These are phyloP conservation scores for Salvator merianae DNA, from an alignment of 2,113 vertebrate species.

Conservation along the genomic window DNA sequence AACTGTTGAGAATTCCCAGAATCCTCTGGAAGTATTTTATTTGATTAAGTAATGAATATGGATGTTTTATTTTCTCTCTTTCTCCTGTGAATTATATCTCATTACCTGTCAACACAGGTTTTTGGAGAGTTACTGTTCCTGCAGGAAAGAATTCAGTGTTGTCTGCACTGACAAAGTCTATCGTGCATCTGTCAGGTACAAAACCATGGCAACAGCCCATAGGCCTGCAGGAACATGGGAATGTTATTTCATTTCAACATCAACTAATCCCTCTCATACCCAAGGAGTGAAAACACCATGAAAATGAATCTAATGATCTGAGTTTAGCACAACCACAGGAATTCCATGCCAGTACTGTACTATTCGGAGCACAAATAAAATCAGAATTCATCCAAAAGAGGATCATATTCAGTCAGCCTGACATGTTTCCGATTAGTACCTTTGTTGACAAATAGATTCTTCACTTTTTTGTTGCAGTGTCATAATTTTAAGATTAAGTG, in stretches of 20 bases:
- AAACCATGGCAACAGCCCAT: slow-evolving; percentile 47
- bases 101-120: slow-evolving; percentile 74
- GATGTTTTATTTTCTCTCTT: slow-evolving; percentile 63
- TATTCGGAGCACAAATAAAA: background rate
- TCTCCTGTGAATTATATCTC: slow-evolving; percentile 71
- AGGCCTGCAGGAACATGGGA: slow-evolving; percentile 55
- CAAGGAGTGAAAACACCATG: slow-evolving; percentile 38
- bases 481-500: no score
- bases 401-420: background rate
- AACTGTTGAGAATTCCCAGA: slow-evolving; percentile 74
- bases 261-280: slow-evolving; percentile 57
- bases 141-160: slow-evolving; percentile 47
- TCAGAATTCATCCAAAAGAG: background rate
- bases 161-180: slow-evolving; percentile 60
- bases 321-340: background rate
- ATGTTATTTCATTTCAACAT: slow-evolving; percentile 59
- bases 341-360: background rate
- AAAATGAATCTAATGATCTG: slow-evolving; percentile 37
- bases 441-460: no score
- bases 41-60: slow-evolving; percentile 82
- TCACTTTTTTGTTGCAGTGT: no score
- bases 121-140: slow-evolving; percentile 63
- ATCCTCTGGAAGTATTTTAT: slow-evolving; percentile 74
- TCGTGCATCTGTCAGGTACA: slow-evolving; percentile 50
- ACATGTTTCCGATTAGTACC: no score